Base-by-base conservation (phyloP, 2,797 vertebrate species). In the Lophotriccus pileatus region DNA sequence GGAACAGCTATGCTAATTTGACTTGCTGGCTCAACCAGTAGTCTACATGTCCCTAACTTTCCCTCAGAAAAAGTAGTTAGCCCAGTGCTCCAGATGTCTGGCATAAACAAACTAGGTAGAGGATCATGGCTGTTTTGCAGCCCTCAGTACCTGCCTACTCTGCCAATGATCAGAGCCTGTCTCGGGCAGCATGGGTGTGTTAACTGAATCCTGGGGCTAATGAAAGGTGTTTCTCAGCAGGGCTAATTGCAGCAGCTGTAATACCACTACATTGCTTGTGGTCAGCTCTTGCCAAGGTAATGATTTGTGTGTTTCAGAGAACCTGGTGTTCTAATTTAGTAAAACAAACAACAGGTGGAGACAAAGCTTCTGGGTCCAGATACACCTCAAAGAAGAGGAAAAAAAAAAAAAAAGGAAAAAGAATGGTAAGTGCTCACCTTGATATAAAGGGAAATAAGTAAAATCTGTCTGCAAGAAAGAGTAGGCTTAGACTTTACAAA, bases 321-420 rank as follows among this genome's bases (percentile, higher is more conserved):
- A 67, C 21, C 5, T 64, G 10, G 6, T 16, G 6, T 9, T 87
- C 50, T 30, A 49, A 23, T 50, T 56, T 21, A 75, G 22, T 78
- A 44, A 43, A 60, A 58, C 17, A 83, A 79, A 12, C 2, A n/a
- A 21, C 37, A 56, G 8, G 7, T 39, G 7, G 28, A 87, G 27
- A 34, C 18, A 76, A 89, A 82, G 18, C 5, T 81, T 60, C 18
- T 74, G 58, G 46, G 12, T 64, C 11, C 4, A 37, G 39, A 20
- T n/a, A 24, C 1, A 27, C 6, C 4, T 12, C 2, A 36, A 50
- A 46, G 25, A 2, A 19, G 12, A 43, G 7, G 2, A 5, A 2
- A 9, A 32, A 34, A 41, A 27, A 30, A 56, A 44, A 36, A 41
- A 39, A 43, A 23, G 13, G 8, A 12, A 46, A 58, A 92, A 55